phyloP scores from a whole-genome alignment of 2,797 vertebrate genomes.

The Hyperoplus immaculatus region DNA sequence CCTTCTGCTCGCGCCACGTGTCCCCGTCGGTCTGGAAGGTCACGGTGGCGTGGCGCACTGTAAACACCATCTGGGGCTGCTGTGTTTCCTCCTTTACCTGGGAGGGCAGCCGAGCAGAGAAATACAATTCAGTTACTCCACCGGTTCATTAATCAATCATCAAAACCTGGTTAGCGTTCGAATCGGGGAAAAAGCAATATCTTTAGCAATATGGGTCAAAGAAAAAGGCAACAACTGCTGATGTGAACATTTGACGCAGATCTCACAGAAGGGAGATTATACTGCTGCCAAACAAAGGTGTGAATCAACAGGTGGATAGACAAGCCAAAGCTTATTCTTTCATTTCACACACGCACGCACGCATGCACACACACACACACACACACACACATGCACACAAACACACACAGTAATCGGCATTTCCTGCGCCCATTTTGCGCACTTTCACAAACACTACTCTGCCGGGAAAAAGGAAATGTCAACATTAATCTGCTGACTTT shows the following conservation, averaged over 20 bases:
- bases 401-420: conserved; percentile 44
- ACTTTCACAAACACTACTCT: conserved; percentile 41
- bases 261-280: conserved; percentile 62
- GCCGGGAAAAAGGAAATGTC: conserved; percentile 41
- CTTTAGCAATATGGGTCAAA: conserved; percentile 13
- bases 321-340: conserved; percentile 40
- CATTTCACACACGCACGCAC: conserved; percentile 1
- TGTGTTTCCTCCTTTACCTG: conserved; percentile 91
- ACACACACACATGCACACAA: conserved; percentile 6
- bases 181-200: not conserved
- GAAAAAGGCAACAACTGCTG: conserved; percentile 24
- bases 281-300: conserved; percentile 26
- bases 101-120: conserved; percentile 26
- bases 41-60: conserved; percentile 90
- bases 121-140: conserved; percentile 18
- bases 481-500: conserved; percentile 43
- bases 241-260: conserved; percentile 28
- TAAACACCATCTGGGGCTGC: conserved; percentile 93
- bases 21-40: conserved; percentile 95
- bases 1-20: conserved; percentile 96
- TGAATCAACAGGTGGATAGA: conserved; percentile 59
- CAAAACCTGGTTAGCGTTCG: conserved; percentile 11
- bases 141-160: conserved; percentile 31
- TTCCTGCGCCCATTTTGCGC: conserved; percentile 46
- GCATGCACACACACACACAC: conserved; percentile 14